These are phyloP conservation scores for Diplodus sargus DNA, from an alignment of 2,797 vertebrate species.

Conservation along the genomic window DNA sequence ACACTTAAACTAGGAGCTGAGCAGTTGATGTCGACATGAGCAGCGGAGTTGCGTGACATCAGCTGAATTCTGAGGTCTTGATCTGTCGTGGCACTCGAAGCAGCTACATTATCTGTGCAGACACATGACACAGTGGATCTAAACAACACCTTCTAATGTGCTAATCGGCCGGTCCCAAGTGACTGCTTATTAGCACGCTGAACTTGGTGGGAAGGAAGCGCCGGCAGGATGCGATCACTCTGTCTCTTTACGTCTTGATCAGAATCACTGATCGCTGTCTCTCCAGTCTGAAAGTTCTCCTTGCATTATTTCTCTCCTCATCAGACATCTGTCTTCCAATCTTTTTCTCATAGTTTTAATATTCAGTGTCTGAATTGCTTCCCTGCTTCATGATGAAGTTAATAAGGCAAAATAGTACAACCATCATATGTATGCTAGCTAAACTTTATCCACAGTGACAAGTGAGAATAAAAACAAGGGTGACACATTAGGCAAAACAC, in stretches of 20 bases:
- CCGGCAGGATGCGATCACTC: conserved; percentile 38
- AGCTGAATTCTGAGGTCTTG: conserved; percentile 34
- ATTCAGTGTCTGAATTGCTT: conserved; percentile 6
- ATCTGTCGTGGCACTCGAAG: conserved; percentile 29
- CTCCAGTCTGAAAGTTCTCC: conserved; percentile 8
- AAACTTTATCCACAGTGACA: neutral
- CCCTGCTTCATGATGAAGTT: conserved; percentile 1
- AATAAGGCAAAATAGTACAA: conserved; percentile 17
- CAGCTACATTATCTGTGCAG: conserved; percentile 20
- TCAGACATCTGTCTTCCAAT: neutral
- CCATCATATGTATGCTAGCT: neutral
- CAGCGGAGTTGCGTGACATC: conserved; percentile 2
- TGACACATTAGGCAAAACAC: neutral
- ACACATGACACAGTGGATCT: conserved; percentile 42
- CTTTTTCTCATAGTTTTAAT: conserved; percentile 8
- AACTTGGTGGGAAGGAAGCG: conserved; percentile 30
- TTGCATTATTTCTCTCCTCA: conserved; percentile 15
- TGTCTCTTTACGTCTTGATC: conserved; percentile 42
- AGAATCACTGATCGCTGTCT: conserved; percentile 22
- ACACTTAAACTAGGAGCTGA: neutral
- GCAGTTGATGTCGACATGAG: conserved; percentile 13
- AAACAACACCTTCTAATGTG: conserved; percentile 52
- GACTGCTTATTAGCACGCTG: conserved; percentile 17
- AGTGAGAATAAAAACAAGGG: neutral
- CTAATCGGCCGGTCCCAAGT: conserved; percentile 61